A percentile compares a stretch with the other conserved stretches of the same genome.
Evolutionary conservation across 2,888 invertebrate genomes (phyloP).

Genomic region (Phaedon cochleariae): DNA sequence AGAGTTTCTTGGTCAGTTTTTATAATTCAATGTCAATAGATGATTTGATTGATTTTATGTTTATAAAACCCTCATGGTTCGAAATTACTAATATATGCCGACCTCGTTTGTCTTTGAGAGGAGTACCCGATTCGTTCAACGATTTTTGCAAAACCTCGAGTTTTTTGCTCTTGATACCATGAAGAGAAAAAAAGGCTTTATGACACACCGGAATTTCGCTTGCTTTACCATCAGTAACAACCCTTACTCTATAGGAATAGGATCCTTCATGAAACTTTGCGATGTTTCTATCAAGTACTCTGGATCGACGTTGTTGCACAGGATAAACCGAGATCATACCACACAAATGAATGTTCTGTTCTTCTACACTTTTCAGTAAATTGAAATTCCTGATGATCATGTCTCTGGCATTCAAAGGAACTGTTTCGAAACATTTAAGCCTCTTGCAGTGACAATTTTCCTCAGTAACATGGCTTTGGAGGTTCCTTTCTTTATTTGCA

Average conservation of each 20-base stretch:
- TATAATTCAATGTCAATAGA: too few species aligned
- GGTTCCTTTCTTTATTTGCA: constrained; percentile 2
- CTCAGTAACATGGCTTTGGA: constrained; percentile 4
- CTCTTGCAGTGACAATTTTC: constrained; percentile 9
- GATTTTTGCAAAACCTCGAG: constrained; percentile 2
- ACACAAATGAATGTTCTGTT: constrained; percentile 23
- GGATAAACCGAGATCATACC: constrained; percentile 15
- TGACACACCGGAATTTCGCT: constrained; percentile 3
- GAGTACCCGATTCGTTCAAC: constrained; percentile 1
- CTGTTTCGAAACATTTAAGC: constrained; percentile 8
- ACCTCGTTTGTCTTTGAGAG: too few species aligned
- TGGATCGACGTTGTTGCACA: constrained; percentile 9
- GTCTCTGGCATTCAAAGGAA: neutral
- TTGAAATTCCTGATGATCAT: constrained; percentile 11
- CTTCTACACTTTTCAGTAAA: constrained; percentile 10
- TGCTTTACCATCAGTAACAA: constrained; percentile 1
- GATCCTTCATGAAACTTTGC: constrained; percentile 1
- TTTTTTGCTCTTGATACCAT: constrained; percentile 1
- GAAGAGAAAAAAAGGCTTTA: neutral
- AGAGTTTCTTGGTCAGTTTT: too few species aligned
- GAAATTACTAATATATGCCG: too few species aligned
- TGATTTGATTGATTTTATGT: too few species aligned
- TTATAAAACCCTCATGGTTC: too few species aligned
- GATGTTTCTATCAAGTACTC: constrained; percentile 4
- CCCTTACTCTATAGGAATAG: constrained; percentile 6